Evolutionary conservation across 2,797 vertebrate genomes (phyloP), one percentile per base, ranked within the genome.

Genomic region (Pogonophryne albipinna): DNA sequence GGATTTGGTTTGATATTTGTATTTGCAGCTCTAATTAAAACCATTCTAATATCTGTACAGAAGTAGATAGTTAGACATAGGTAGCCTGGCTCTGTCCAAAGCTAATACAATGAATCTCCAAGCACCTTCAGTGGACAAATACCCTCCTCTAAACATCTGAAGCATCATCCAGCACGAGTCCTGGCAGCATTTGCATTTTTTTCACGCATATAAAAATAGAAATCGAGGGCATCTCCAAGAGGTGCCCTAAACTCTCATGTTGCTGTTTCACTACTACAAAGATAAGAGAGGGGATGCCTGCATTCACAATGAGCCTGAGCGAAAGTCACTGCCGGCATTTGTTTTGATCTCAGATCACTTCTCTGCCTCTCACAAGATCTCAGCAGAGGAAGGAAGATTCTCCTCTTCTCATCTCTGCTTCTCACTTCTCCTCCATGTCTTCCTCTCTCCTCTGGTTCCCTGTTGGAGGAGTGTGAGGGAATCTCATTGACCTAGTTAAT

Each of bases 401-500:
- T 69, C 44, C 11, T 65, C 58, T 23, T 67, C 66, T 76, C 71
- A 31, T 68, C 60, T 68, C 57, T 31, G 50, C 55, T 44, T 60
- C 79, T 75, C 70, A 49, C 70, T 23, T 72, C 80, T 70, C 65
- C 68, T 50, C 71, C 81, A 41, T 41, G 31, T 82, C 45, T 44
- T 4, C n/a, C 46, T 11, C 20, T 34, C 52, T 64, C 62, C 57
- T 65, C 79, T 78, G 74, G 52, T 80, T 74, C 78, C 63, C 82
- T 59, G 80, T 67, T 72, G 75, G 61, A 83, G 61, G 83, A 83
- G 81, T 82, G 85, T 73, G 84, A 79, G 76, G 72, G 93, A 92
- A 94, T 95, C 87, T 94, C 91, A 91, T 93, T 95, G 94, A 95
- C 95, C 95, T 86, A 95, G 87, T 94, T 95, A 91, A 79, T 80